phyloP scores from a whole-genome alignment of 2,888 invertebrate species.

The Diarsia dahlii region DNA sequence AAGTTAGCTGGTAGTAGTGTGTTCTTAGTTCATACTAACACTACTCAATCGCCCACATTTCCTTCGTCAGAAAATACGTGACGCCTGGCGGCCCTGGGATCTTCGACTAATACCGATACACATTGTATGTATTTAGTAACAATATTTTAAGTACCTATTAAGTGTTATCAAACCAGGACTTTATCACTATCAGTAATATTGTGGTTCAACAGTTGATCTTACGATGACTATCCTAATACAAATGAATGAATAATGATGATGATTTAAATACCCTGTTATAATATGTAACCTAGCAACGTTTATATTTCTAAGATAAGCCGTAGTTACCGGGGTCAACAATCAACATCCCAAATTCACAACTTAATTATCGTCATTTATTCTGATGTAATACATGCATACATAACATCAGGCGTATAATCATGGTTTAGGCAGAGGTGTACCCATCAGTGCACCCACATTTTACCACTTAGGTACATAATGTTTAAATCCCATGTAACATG shows the following conservation, averaged over 20 bases:
- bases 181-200: background rate
- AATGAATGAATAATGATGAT: background rate
- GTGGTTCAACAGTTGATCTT: background rate
- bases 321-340: background rate
- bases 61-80: no score
- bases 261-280: background rate
- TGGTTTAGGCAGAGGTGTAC: no score
- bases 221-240: background rate
- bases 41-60: no score
- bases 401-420: no score
- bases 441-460: no score
- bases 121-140: background rate
- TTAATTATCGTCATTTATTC: no score
- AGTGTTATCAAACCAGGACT: constrained; percentile 2
- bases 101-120: background rate
- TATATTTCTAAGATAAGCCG: constrained; percentile 13
- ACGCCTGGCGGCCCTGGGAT: no score
- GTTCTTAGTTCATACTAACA: no score
- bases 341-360: background rate
- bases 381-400: no score
- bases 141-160: background rate
- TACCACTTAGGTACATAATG: no score
- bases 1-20: no score
- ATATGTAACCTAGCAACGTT: background rate
- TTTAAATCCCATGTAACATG: no score